These are phyloP conservation scores for Drosophila emarginata DNA, from an alignment of 2,888 invertebrate genomes.

Conservation along the genomic window DNA sequence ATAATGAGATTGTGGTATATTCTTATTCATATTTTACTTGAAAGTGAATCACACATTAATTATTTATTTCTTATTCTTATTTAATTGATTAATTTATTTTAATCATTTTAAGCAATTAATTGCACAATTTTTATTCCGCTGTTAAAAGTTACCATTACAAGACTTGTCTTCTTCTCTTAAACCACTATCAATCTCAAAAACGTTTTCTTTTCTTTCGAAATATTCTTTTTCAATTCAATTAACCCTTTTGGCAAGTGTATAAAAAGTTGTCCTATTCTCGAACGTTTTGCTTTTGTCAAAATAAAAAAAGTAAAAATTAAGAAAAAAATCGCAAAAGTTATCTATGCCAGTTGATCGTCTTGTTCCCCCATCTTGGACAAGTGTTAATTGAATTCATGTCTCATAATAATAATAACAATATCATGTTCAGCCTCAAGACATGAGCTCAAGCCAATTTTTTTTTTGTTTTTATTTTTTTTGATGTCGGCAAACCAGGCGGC, in stretches of 20 bases:
- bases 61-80: too few species aligned
- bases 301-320: constrained; percentile 14
- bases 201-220: neutral
- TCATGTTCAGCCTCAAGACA: constrained; percentile 56
- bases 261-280: constrained; percentile 50
- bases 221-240: neutral
- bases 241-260: neutral
- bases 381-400: constrained; percentile 82
- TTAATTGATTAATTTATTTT: too few species aligned
- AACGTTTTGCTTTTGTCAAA: neutral
- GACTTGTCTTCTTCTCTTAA: too few species aligned
- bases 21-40: too few species aligned
- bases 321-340: constrained; percentile 69
- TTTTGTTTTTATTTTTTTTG: constrained; percentile 54
- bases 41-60: too few species aligned
- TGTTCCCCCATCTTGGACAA: constrained; percentile 76
- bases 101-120: too few species aligned
- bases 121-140: too few species aligned
- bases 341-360: constrained; percentile 67
- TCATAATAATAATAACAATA: constrained; percentile 81
- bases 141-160: too few species aligned
- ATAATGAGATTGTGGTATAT: too few species aligned
- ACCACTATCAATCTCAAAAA: too few species aligned
- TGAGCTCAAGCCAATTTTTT: constrained; percentile 8
- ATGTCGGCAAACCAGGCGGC: constrained; percentile 47